phyloP scores from a whole-genome alignment of 2,797 vertebrate genomes.

The Tauraco hartlaubi region DNA sequence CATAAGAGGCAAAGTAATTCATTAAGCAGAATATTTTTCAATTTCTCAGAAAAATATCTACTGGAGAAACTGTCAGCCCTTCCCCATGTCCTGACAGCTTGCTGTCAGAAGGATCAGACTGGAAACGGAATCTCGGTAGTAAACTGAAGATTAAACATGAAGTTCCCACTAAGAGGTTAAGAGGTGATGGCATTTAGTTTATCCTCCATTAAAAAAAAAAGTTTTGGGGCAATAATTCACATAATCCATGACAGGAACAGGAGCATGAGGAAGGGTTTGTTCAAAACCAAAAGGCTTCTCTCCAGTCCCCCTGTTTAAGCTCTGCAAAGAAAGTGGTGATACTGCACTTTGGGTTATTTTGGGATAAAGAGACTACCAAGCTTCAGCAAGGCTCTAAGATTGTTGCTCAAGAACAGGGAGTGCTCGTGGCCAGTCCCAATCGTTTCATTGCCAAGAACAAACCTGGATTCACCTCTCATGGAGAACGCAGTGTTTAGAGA shows the following conservation, averaged over 20 bases:
- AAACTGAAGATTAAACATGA: not conserved
- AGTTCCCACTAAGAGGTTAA: not conserved
- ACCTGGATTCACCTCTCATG: not conserved
- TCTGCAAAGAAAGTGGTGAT: not conserved
- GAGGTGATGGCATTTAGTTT: not conserved
- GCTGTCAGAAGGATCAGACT: not conserved
- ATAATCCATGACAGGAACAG: not conserved
- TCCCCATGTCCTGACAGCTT: not conserved
- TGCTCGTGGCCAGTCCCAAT: not conserved
- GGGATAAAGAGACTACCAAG: not conserved
- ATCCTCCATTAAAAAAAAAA: not conserved
- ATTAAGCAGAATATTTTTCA: not conserved
- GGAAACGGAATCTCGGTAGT: not conserved
- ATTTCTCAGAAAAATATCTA: not conserved
- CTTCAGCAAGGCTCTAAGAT: not conserved
- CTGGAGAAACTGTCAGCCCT: not conserved
- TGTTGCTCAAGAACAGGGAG: not conserved
- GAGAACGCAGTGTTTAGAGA: not conserved
- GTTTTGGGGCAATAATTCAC: not conserved
- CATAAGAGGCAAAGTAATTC: not conserved
- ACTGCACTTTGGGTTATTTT: not conserved
- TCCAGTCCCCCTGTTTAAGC: not conserved
- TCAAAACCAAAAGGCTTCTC: not conserved
- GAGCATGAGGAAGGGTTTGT: not conserved
- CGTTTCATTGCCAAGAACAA: not conserved